Evolutionary conservation across 2,113 vertebrate species (phyloP).

Genomic region (Spilogale gracilis): DNA sequence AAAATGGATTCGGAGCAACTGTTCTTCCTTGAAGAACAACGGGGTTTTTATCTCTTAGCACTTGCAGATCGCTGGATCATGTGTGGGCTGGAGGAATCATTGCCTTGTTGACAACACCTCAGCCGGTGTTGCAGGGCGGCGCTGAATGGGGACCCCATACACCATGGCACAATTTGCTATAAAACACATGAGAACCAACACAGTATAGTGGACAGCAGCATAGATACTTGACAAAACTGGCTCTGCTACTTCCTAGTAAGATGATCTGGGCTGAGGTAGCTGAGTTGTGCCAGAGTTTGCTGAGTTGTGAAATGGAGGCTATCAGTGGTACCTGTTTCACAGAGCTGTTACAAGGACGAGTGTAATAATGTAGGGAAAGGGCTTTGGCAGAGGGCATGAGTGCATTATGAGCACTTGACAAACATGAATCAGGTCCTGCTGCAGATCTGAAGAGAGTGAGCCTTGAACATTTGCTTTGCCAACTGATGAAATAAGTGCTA

Average conservation of each 20-base stretch:
- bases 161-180: not conserved
- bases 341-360: not conserved
- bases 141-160: not conserved
- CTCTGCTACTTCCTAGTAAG: not conserved
- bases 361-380: not conserved
- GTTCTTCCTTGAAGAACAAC: not conserved
- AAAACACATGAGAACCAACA: not conserved
- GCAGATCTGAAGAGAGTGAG: not conserved
- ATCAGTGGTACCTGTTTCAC: not conserved
- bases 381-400: not conserved
- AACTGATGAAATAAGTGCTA: not conserved
- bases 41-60: not conserved
- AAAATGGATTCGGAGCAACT: conserved; percentile 2
- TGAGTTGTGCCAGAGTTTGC: not conserved
- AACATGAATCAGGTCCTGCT: not conserved
- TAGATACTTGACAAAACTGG: not conserved
- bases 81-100: not conserved
- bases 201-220: not conserved
- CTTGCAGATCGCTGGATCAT: not conserved
- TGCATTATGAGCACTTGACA: not conserved
- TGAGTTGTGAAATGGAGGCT: not conserved
- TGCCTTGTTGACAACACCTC: not conserved
- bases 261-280: not conserved
- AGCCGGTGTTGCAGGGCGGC: not conserved
- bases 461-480: not conserved